phyloP scores from a whole-genome alignment of 2,797 vertebrate species.

The Onychomys torridus region DNA sequence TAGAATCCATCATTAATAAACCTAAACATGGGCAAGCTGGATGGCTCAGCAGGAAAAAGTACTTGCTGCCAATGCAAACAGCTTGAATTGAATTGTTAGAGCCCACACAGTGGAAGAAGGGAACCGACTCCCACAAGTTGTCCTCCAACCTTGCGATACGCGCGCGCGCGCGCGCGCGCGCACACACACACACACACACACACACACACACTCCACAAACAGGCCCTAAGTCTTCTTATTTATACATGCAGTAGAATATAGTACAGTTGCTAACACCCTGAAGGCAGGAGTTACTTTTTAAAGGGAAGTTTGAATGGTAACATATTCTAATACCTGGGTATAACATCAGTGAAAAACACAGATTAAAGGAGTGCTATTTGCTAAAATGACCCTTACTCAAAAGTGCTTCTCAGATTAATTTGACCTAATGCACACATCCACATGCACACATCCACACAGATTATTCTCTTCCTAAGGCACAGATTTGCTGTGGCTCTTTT shows the following conservation, averaged over 20 bases:
- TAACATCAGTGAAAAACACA: neutral
- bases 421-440: fast-evolving
- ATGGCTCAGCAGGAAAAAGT: neutral
- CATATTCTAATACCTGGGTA: neutral
- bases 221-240: slow-evolving; percentile 54
- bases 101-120: neutral
- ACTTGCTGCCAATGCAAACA: neutral
- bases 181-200: too few relatives aligned
- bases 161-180: too few relatives aligned
- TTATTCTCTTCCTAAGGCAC: neutral
- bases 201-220: neutral
- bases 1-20: slow-evolving; percentile 4
- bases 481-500: slow-evolving; percentile 58
- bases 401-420: neutral
- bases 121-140: neutral
- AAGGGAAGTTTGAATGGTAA: neutral
- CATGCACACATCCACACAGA: neutral
- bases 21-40: too few relatives aligned
- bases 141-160: neutral
- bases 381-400: neutral
- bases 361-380: neutral
- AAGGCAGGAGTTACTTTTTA: neutral
- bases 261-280: neutral
- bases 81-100: neutral
- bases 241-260: neutral